Evolutionary conservation across 2,888 invertebrate genomes (phyloP).

Genomic region (Zaprionus bogoriensis): DNA sequence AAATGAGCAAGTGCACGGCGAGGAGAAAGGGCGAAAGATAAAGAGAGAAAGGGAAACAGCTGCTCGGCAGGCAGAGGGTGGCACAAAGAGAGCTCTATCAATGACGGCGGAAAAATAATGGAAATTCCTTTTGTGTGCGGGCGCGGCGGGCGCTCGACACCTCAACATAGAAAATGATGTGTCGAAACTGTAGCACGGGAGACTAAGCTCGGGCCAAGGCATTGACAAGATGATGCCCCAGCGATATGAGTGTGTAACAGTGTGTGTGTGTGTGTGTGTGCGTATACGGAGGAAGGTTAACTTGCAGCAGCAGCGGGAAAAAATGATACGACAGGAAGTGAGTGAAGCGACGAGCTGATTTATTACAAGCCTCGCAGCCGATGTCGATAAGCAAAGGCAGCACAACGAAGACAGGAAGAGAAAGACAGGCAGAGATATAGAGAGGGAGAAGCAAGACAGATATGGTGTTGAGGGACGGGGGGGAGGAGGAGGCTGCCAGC

Average conservation of each 20-base stretch:
- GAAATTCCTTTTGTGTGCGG: conserved; percentile 54
- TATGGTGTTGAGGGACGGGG: not conserved
- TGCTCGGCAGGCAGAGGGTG: conserved; percentile 4
- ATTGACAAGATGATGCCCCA: conserved; percentile 69
- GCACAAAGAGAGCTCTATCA: conserved; percentile 44
- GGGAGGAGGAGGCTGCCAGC: conserved; percentile 11
- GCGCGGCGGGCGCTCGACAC: conserved; percentile 30
- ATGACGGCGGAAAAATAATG: conserved; percentile 58
- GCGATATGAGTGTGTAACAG: conserved; percentile 21
- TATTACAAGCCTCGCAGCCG: conserved; percentile 64
- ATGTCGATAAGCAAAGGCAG: conserved; percentile 46
- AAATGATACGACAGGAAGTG: conserved; percentile 34
- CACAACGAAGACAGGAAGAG: conserved; percentile 1
- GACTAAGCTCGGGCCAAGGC: conserved; percentile 45
- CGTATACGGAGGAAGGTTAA: conserved; percentile 53
- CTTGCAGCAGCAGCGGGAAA: conserved; percentile 27
- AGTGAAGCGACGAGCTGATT: conserved; percentile 64
- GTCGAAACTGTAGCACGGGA: conserved; percentile 56
- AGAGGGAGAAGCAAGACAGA: conserved; percentile 3
- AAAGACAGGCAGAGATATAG: not conserved
- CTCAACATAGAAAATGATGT: conserved; percentile 70
- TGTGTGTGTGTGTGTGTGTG: conserved; percentile 29
- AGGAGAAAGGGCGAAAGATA: too few species aligned
- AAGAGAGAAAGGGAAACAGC: conserved; percentile 24
- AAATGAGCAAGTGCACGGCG: too few species aligned